phyloP scores from a whole-genome alignment of 1,140 invertebrate genomes.

The Phortica variegata region DNA sequence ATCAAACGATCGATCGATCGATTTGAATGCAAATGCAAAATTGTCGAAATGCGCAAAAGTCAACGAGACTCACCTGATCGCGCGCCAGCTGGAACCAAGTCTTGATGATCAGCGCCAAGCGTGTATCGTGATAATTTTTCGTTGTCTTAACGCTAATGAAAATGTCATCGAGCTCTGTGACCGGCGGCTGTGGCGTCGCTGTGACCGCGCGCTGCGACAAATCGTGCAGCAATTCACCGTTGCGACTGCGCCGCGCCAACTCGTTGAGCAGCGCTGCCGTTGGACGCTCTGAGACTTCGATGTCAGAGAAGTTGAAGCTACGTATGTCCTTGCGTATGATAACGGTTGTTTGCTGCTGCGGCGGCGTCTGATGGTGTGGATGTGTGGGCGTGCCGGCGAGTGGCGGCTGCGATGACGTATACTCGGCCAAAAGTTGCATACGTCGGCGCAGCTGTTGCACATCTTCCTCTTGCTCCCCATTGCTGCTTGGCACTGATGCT shows the following conservation, averaged over 20 bases:
- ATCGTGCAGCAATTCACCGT: slow-evolving; percentile 47
- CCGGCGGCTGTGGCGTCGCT: slow-evolving; percentile 65
- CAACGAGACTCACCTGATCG: slow-evolving; percentile 72
- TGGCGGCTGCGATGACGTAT: slow-evolving; percentile 3
- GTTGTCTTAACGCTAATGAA: slow-evolving; percentile 96
- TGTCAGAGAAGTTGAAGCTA: slow-evolving; percentile 55
- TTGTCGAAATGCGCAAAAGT: neutral
- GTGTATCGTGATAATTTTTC: slow-evolving; percentile 77
- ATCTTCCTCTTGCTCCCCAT: too few species aligned
- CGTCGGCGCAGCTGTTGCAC: neutral
- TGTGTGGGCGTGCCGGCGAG: neutral
- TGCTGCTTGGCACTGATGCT: slow-evolving; percentile 13
- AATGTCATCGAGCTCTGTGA: slow-evolving; percentile 77
- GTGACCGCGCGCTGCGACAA: slow-evolving; percentile 48
- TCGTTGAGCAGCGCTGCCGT: slow-evolving; percentile 40
- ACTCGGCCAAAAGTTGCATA: neutral
- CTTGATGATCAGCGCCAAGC: slow-evolving; percentile 83
- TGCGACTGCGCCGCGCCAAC: slow-evolving; percentile 40
- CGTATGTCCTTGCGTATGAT: slow-evolving; percentile 55
- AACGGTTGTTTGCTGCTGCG: slow-evolving; percentile 14
- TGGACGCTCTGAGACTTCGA: slow-evolving; percentile 45
- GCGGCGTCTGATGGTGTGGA: neutral
- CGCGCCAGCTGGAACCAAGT: slow-evolving; percentile 92
- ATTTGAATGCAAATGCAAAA: neutral
- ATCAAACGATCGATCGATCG: slow-evolving; percentile 13